Conservation (phyloP, 2,797 vertebrate genomes). For the Rhynchotus rufescens region DNA sequence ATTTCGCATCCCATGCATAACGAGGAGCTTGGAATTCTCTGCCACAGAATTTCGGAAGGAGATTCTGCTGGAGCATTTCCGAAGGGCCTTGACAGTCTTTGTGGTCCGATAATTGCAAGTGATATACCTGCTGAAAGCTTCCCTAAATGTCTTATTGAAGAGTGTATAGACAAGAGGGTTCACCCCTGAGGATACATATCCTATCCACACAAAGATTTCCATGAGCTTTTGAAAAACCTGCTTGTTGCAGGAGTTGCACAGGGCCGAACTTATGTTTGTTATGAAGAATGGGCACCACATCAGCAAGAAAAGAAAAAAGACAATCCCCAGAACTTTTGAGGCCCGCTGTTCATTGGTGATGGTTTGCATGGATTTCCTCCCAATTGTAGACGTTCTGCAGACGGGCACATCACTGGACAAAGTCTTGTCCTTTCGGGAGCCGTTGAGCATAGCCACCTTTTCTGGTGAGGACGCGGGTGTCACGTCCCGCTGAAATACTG, state of each 20-base stretch:
- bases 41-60: constrained; percentile 87
- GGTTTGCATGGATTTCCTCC: constrained; percentile 94
- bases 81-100: constrained; percentile 72
- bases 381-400: constrained; percentile 87
- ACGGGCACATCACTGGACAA: constrained; percentile 76
- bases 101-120: constrained; percentile 88
- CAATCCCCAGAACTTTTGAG: constrained; percentile 96
- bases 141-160: constrained; percentile 96
- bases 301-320: constrained; percentile 94
- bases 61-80: constrained; percentile 81
- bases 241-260: constrained; percentile 88
- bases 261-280: constrained; percentile 92
- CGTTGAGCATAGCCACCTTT: constrained; percentile 83
- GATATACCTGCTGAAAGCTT: constrained; percentile 94
- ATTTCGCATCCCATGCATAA: constrained; percentile 90
- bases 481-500: constrained; percentile 88
- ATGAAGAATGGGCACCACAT: constrained; percentile 99
- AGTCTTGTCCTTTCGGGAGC: constrained; percentile 76
- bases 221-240: constrained; percentile 87
- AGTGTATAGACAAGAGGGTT: constrained; percentile 97
- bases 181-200: constrained; percentile 95
- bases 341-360: constrained; percentile 96
- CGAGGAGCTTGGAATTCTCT: constrained; percentile 92
- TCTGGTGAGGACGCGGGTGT: constrained; percentile 78
- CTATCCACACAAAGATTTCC: constrained; percentile 98